These are phyloP conservation scores for Toxotes chatareus DNA, from an alignment of 2,113 vertebrate genomes.

Conservation along the genomic window DNA sequence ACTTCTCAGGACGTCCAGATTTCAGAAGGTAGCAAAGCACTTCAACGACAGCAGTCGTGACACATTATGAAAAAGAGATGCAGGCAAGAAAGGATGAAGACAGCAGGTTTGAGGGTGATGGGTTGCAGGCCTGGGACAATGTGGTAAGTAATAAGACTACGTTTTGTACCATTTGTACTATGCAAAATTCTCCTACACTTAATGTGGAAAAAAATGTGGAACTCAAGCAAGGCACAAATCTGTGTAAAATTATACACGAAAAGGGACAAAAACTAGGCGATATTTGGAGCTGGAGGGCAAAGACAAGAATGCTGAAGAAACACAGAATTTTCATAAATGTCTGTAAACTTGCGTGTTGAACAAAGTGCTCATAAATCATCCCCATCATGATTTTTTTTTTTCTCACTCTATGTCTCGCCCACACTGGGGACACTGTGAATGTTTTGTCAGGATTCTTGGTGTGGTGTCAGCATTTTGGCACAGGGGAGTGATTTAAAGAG, in stretches of 20 bases:
- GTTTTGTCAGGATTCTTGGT: slow-evolving; percentile 67
- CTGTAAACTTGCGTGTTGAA: background rate
- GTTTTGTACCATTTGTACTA: slow-evolving; percentile 13
- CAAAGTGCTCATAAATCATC: slow-evolving; percentile 15
- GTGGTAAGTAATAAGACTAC: slow-evolving; percentile 49
- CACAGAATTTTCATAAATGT: slow-evolving; percentile 1
- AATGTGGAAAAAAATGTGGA: background rate
- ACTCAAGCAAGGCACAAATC: background rate
- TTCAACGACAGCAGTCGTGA: slow-evolving; percentile 14
- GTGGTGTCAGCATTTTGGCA: slow-evolving; percentile 78
- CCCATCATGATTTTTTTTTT: slow-evolving; percentile 11
- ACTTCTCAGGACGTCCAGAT: slow-evolving; percentile 50
- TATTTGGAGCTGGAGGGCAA: background rate
- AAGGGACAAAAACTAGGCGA: background rate
- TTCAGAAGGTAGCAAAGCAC: slow-evolving; percentile 43
- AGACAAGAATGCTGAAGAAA: background rate
- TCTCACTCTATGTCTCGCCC: slow-evolving; percentile 35
- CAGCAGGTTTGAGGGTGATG: background rate
- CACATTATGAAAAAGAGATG: background rate
- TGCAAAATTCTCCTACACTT: background rate
- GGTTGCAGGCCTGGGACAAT: slow-evolving; percentile 8
- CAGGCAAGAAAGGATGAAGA: slow-evolving; percentile 1
- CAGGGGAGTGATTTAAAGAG: slow-evolving; percentile 82
- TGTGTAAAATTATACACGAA: background rate
- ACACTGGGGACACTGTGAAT: slow-evolving; percentile 50